Conservation (phyloP, 2,113 vertebrate species). For the Aplodontia rufa region DNA sequence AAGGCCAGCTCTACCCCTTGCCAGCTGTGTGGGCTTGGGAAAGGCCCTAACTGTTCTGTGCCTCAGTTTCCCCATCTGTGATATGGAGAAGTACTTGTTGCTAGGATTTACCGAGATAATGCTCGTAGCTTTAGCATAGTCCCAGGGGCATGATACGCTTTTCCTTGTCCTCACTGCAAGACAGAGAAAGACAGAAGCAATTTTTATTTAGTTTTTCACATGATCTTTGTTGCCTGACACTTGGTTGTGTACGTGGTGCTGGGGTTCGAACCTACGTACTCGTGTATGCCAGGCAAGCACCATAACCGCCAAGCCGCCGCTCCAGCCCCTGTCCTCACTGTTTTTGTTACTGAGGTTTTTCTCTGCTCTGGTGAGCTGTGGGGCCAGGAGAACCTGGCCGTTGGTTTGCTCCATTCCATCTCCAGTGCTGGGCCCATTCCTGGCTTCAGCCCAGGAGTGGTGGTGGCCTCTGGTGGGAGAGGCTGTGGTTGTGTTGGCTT, state of each 20-base stretch:
- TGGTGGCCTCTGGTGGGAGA: not conserved
- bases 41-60: not conserved
- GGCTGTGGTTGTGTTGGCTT: not conserved
- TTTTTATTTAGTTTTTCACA: too few species aligned
- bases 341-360: not conserved
- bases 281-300: too few species aligned
- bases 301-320: too few species aligned
- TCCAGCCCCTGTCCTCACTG: too few species aligned
- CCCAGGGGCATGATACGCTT: not conserved
- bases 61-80: not conserved
- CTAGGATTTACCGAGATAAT: not conserved
- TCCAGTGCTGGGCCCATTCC: not conserved
- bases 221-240: too few species aligned
- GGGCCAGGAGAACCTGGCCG: accelerated
- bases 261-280: too few species aligned
- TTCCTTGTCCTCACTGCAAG: not conserved
- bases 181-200: too few species aligned
- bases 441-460: not conserved
- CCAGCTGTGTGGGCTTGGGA: not conserved
- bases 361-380: too few species aligned
- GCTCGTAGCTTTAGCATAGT: not conserved
- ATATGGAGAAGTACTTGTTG: not conserved
- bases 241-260: too few species aligned
- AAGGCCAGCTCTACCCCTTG: not conserved
- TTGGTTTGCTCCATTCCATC: too few species aligned